Evolutionary conservation across 2,797 vertebrate species (phyloP).

Genomic region (Dallia pectoralis): DNA sequence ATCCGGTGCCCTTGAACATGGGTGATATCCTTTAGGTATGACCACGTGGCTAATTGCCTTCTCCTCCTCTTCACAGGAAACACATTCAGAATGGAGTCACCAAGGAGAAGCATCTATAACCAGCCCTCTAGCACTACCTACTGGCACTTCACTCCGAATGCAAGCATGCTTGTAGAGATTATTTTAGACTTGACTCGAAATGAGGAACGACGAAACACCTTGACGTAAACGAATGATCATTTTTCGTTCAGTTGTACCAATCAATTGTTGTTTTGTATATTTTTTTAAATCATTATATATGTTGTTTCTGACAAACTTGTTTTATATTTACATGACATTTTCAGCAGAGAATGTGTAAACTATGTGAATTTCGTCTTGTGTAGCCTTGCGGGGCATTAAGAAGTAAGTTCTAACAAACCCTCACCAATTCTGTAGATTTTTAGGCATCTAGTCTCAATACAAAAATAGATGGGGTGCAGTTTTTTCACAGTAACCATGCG

Average conservation of each 20-base stretch:
- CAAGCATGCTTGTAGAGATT: conserved; percentile 47
- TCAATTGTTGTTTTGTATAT: conserved; percentile 32
- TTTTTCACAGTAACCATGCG: conserved; percentile 1
- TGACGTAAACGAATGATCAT: conserved; percentile 30
- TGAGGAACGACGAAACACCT: conserved; percentile 33
- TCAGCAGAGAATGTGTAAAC: conserved; percentile 22
- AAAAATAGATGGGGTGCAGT: not conserved
- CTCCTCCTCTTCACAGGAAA: conserved; percentile 61
- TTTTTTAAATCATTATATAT: conserved; percentile 52
- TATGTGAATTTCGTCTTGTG: conserved; percentile 8
- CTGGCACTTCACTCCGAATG: conserved; percentile 55
- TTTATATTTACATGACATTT: conserved; percentile 54
- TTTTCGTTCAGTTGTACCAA: conserved; percentile 45
- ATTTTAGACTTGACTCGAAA: conserved; percentile 18
- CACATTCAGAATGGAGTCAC: conserved; percentile 83
- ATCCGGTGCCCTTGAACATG: conserved; percentile 63
- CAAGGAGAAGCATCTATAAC: conserved; percentile 87
- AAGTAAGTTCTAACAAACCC: not conserved
- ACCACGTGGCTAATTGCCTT: conserved; percentile 44
- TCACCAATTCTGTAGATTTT: not conserved
- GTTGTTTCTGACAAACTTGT: conserved; percentile 65
- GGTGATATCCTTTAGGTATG: conserved; percentile 47
- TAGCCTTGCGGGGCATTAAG: not conserved
- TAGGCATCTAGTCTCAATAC: not conserved
- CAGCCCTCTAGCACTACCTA: conserved; percentile 57